These are phyloP conservation scores for Drosophila pseudoobscura DNA, from an alignment of 1,140 invertebrate genomes.

Conservation along the genomic window DNA sequence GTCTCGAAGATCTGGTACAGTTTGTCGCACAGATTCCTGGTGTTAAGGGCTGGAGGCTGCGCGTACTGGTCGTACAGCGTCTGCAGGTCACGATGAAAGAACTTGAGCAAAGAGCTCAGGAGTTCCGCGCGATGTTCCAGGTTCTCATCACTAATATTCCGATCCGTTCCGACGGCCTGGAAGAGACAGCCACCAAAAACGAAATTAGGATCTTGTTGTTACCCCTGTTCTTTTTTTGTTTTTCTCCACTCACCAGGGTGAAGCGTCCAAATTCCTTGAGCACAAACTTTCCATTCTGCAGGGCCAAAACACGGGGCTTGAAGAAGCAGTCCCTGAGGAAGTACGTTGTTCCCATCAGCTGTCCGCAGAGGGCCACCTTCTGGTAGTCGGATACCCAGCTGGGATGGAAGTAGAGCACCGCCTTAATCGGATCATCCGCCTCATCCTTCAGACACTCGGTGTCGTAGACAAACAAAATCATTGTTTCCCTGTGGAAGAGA, in stretches of 20 bases:
- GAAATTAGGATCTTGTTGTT: not conserved
- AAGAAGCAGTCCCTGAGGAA: constrained; percentile 90
- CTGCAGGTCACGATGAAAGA: constrained; percentile 91
- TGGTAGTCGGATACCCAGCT: constrained; percentile 92
- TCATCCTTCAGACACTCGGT: constrained; percentile 89
- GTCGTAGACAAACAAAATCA: constrained; percentile 95
- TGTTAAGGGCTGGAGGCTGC: constrained; percentile 61
- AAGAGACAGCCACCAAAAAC: constrained; percentile 37
- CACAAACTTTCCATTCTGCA: constrained; percentile 93
- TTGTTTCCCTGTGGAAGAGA: constrained; percentile 87
- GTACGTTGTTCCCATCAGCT: constrained; percentile 91
- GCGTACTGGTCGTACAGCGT: constrained; percentile 86
- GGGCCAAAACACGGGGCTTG: constrained; percentile 88
- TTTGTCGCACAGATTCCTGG: constrained; percentile 88
- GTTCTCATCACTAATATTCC: constrained; percentile 91
- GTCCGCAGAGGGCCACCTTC: constrained; percentile 90
- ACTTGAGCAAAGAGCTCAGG: constrained; percentile 88
- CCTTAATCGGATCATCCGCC: constrained; percentile 93
- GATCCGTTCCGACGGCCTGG: constrained; percentile 92
- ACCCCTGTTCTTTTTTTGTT: too few species aligned
- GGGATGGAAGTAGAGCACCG: constrained; percentile 94
- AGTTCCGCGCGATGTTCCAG: constrained; percentile 89
- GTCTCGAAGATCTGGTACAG: constrained; percentile 93
- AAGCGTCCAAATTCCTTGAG: constrained; percentile 91
- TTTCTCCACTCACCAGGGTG: constrained; percentile 86